Base-by-base conservation (phyloP, 2,888 invertebrate genomes). In the Leptodirus hochenwartii region DNA sequence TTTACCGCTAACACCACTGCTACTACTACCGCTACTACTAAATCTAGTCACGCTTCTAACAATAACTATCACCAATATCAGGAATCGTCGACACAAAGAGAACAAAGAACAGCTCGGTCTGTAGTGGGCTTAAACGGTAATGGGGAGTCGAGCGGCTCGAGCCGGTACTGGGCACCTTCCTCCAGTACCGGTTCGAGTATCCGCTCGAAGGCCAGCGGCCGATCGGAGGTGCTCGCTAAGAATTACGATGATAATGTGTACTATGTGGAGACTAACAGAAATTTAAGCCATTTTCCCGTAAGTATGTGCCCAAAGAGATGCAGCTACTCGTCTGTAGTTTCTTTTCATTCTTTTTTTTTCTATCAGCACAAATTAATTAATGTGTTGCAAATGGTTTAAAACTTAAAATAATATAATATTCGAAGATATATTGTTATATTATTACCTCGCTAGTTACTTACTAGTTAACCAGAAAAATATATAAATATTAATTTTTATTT, bases 171-270 rank as follows among this genome's bases (percentile, higher is more conserved):
- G n/a, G n/a, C n/a, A n/a, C n/a, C n/a, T n/a, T n/a, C 41, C 23
- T 44, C 43, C 35, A 54, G 44, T 35, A 39, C 37, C 35, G 43
- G 41, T 38, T 41, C 41, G 33, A 39, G 37, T 27, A 38, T 43
- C 17, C 43, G 46, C 29, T 43, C 43, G 25, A 48, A 54, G 32
- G 54, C 56, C 44, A 62, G 60, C 34, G 59, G 61, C 49, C 59
- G 62, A 41, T 46, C 42, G 34, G 42, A 41, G 32, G 36, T 38
- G 32, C 35, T 34, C 28, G 34, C 37, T 28, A 38, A 39, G 23
- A 37, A 37, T 30, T 39, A 41, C 32, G 43, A 43, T 40, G 42
- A 44, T 37, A 42, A 39, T 38, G 36, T 40, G 38, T 42, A 41
- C 31, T 37, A 39, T 35, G 34, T 41, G 34, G 41, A 43, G 35